Base-by-base conservation (phyloP, 2,797 vertebrate genomes). In the Danio albolineatus region DNA sequence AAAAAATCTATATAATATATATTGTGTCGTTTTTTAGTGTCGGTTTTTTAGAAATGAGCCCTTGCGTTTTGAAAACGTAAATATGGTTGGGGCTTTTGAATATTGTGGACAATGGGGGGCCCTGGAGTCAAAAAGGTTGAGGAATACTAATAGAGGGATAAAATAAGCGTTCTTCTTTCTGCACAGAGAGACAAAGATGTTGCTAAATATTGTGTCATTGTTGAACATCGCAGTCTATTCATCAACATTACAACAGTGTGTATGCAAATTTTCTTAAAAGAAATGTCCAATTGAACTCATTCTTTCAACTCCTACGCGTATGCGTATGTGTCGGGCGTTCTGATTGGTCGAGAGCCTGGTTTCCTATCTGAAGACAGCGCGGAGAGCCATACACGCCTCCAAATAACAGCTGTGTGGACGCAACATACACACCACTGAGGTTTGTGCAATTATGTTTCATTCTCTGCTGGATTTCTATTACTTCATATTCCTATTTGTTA, bases 311-410 rank as follows among this genome's bases (percentile, higher is more conserved):
- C 38, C 13, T 69, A 4, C 17, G 9, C 54, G 19, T 53, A 16
- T 14, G 62, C 21, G 79, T 74, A 86, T 67, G 71, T 78, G 14
- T 85, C 54, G 4, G 17, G 10, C 6, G 5, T 51, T 73, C 66
- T 86, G 89, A 91, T 93, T 92, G 92, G 92, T 86, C 64, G 82
- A 87, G 76, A 66, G 51, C 7, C 39, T 65, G 73, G 72, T 1
- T 71, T 79, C 78, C 9, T 56, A 60, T 80, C 83, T 75, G 83
- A 87, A 84, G 21, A 66, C 44, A 73, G 43, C 36, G 51, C 36
- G 74, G 64, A 78, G 57, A 64, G 43, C 64, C 61, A 84, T 69
- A 73, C 75, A 72, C 21, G 69, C 66, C 79, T 88, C 12, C 62
- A 83, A 66, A 84, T 43, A 61, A 73, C 73, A 82, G 73, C 73